These are phyloP conservation scores for Conomelus anceps DNA, from an alignment of 2,888 invertebrate species.

Conservation along the genomic window DNA sequence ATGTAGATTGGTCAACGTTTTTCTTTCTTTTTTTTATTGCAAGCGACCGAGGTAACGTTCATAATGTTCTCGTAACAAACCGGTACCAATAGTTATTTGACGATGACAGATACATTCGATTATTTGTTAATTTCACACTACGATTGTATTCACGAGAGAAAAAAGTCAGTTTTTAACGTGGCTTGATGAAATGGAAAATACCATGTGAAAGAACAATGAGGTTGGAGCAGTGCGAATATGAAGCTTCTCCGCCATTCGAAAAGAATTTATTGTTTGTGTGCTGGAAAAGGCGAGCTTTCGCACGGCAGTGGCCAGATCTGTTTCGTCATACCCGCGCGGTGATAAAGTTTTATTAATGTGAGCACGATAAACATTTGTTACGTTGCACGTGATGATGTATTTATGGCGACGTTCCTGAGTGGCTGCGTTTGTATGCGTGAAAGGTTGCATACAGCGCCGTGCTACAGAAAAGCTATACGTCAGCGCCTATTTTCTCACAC, in stretches of 20 bases:
- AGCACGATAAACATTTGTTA: neutral
- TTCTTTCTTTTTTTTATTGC: neutral
- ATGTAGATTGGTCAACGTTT: neutral
- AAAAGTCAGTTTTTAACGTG: neutral
- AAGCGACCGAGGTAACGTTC: neutral
- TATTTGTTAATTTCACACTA: neutral
- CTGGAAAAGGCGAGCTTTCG: neutral
- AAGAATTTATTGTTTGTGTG: neutral
- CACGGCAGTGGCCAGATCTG: neutral
- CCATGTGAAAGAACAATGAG: neutral
- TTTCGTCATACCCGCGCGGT: neutral
- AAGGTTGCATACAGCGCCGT: neutral
- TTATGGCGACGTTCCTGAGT: neutral
- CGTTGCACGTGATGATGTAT: neutral
- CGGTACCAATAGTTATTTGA: neutral
- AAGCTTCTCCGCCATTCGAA: neutral
- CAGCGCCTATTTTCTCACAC: neutral
- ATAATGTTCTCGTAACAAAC: neutral
- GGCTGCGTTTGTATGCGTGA: neutral
- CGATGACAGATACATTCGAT: neutral
- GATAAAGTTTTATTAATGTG: neutral
- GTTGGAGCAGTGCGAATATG: neutral
- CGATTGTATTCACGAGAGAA: neutral
- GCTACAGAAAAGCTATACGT: neutral
- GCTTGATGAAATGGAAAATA: neutral